Conservation (phyloP, 2,888 invertebrate species). For the Ochropleura leucogaster region DNA sequence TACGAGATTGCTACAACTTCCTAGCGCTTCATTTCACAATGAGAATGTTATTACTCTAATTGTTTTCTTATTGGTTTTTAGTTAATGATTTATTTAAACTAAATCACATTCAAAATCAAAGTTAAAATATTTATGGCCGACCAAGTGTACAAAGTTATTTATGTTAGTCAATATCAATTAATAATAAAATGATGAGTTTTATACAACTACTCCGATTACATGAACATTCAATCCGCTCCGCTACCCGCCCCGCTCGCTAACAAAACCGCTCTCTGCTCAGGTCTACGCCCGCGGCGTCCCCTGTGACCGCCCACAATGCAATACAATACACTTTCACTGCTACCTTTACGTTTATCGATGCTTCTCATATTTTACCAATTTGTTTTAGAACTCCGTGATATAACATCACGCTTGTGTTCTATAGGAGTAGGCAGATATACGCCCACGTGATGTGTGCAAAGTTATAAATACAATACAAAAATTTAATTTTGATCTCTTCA, state of each 20-base stretch:
- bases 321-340: constrained; percentile 45
- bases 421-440: not conserved
- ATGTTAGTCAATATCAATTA: no score
- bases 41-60: not conserved
- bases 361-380: constrained; percentile 15
- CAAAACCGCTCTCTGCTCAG: constrained; percentile 41
- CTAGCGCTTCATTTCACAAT: not conserved
- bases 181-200: no score
- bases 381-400: not conserved
- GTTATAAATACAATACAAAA: not conserved
- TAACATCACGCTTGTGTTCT: not conserved
- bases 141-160: no score
- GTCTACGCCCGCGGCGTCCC: constrained; percentile 66
- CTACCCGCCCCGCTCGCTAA: constrained; percentile 63
- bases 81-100: not conserved
- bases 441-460: not conserved
- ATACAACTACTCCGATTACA: not conserved
- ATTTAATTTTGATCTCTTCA: no score
- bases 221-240: constrained; percentile 52
- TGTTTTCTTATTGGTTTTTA: not conserved
- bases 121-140: no score
- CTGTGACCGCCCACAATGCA: constrained; percentile 44
- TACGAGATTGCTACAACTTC: constrained; percentile 20
- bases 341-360: constrained; percentile 1
- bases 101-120: no score